These are phyloP conservation scores for Stegophylla sp. DNA, from an alignment of 2,888 invertebrate genomes.

Conservation along the genomic window DNA sequence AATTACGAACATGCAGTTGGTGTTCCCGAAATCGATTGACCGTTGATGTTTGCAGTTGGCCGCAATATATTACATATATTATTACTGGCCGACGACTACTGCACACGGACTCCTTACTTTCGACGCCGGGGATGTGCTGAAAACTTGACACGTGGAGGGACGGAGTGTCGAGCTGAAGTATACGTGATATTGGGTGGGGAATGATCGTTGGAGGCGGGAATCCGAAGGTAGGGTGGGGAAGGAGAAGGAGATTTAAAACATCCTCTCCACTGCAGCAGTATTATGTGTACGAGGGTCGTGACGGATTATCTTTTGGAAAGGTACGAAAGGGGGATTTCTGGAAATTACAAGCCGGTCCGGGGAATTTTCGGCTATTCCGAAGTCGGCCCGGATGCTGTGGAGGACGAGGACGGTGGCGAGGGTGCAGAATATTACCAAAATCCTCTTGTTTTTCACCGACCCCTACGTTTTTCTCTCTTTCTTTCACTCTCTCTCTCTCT, in stretches of 20 bases:
- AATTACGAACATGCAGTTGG: too few relatives aligned
- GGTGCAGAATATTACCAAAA: slow-evolving; percentile 52
- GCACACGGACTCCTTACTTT: neutral
- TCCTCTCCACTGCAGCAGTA: slow-evolving; percentile 30
- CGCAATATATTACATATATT: too few relatives aligned
- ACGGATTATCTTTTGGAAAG: slow-evolving; percentile 58
- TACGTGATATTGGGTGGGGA: neutral
- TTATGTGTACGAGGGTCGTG: slow-evolving; percentile 57
- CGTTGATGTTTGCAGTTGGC: neutral
- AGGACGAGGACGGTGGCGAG: neutral
- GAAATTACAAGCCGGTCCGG: slow-evolving; percentile 48
- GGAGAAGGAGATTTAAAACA: slow-evolving; percentile 48
- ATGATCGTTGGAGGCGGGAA: neutral
- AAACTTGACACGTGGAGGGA: slow-evolving; percentile 32
- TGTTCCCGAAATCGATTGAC: slow-evolving; percentile 9
- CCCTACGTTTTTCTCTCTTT: slow-evolving; percentile 10
- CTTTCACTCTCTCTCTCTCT: too few relatives aligned
- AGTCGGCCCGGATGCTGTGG: neutral
- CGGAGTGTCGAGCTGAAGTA: neutral
- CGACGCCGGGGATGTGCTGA: slow-evolving; percentile 21
- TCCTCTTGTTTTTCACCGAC: slow-evolving; percentile 56
- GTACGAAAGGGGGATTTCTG: slow-evolving; percentile 54
- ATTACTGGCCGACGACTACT: too few relatives aligned
- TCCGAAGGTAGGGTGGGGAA: neutral
- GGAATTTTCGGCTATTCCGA: slow-evolving; percentile 46